These are phyloP conservation scores for Cantharis nigra DNA, from an alignment of 2,888 invertebrate genomes.

Conservation along the genomic window DNA sequence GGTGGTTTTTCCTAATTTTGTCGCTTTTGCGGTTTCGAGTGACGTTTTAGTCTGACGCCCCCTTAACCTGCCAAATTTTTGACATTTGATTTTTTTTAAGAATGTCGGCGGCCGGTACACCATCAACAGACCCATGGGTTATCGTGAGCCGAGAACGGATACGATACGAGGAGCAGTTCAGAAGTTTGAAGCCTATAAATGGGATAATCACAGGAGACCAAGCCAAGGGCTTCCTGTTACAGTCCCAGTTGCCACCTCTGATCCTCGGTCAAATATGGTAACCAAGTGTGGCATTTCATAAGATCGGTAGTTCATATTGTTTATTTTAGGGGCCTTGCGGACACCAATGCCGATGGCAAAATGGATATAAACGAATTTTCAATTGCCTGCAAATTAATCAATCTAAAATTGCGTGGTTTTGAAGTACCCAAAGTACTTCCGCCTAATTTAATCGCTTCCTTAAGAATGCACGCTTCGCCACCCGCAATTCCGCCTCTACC, in stretches of 20 bases:
- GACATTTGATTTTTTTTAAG: not conserved
- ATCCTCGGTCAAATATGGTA: constrained; percentile 96
- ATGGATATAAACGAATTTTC: constrained; percentile 96
- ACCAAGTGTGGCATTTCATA: constrained; percentile 35
- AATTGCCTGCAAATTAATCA: constrained; percentile 94
- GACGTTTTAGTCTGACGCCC: not conserved
- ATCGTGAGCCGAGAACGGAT: constrained; percentile 85
- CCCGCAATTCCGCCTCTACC: constrained; percentile 47
- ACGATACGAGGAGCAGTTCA: constrained; percentile 91
- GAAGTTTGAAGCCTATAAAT: constrained; percentile 80
- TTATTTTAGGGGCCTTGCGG: constrained; percentile 77
- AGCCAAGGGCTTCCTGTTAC: constrained; percentile 89
- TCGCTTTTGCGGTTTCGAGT: not conserved
- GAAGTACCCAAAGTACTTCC: constrained; percentile 90
- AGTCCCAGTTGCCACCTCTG: constrained; percentile 87
- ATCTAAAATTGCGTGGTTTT: constrained; percentile 87
- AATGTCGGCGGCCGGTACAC: constrained; percentile 55
- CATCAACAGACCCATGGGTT: constrained; percentile 78
- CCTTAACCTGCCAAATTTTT: not conserved
- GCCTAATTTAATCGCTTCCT: constrained; percentile 70
- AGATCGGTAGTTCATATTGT: not conserved
- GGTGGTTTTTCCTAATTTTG: not conserved
- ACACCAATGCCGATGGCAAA: constrained; percentile 95
- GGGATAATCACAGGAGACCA: constrained; percentile 91
- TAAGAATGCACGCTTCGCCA: constrained; percentile 60